A percentile compares a stretch with the other conserved stretches of the same genome.
Evolutionary conservation across 2,113 vertebrate genomes (phyloP).

Genomic region (Aphyosemion australe): DNA sequence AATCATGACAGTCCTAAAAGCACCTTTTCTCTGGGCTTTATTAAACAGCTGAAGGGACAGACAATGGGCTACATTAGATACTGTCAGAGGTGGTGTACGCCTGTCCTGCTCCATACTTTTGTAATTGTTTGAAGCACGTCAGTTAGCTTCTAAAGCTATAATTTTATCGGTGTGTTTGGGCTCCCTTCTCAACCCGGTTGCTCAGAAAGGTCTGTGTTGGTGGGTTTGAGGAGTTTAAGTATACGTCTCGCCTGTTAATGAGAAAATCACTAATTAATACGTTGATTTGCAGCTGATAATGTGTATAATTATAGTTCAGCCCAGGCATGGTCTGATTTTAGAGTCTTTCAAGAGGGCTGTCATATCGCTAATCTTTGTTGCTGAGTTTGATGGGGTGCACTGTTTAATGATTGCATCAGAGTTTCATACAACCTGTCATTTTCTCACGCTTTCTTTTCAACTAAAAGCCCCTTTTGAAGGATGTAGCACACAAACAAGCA

Average conservation of each 20-base stretch:
- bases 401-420: slow-evolving; percentile 6
- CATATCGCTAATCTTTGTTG: slow-evolving; percentile 35
- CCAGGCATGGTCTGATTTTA: slow-evolving; percentile 29
- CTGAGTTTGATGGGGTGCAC: slow-evolving; percentile 11
- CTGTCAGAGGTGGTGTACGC: slow-evolving; percentile 34
- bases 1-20: slow-evolving; percentile 21
- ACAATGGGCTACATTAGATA: slow-evolving; percentile 25
- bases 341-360: slow-evolving; percentile 26
- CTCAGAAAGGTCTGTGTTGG: slow-evolving; percentile 25
- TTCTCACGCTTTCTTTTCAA: neutral
- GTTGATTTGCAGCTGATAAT: slow-evolving; percentile 51
- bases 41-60: slow-evolving; percentile 8
- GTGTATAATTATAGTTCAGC: slow-evolving; percentile 46
- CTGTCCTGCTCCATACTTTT: slow-evolving; percentile 21
- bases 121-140: slow-evolving; percentile 16
- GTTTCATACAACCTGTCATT: slow-evolving; percentile 18
- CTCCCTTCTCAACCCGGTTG: slow-evolving; percentile 15
- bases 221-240: slow-evolving; percentile 40
- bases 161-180: slow-evolving; percentile 19
- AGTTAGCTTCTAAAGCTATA: slow-evolving; percentile 25
- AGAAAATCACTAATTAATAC: slow-evolving; percentile 40
- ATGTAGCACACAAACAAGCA: too few relatives aligned
- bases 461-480: neutral
- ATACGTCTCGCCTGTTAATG: slow-evolving; percentile 47
- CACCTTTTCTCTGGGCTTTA: slow-evolving; percentile 27